A percentile compares a stretch with the other conserved stretches of the same genome.
These are phyloP conservation scores for Lepidocolaptes lacrymiger DNA, from an alignment of 2,797 vertebrate genomes.

Conservation along the genomic window DNA sequence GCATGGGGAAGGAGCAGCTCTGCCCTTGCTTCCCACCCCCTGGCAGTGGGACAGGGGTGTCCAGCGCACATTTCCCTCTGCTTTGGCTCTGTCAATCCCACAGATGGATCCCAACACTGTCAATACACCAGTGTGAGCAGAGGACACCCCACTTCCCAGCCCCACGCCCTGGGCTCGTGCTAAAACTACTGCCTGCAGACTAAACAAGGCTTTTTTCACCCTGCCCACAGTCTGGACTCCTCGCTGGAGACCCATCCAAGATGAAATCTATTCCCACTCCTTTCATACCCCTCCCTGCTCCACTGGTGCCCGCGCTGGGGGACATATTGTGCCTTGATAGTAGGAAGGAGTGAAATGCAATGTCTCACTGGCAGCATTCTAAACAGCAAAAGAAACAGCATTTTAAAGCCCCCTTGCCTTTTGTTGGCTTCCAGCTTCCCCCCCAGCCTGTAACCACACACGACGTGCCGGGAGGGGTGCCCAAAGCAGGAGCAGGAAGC, in stretches of 20 bases:
- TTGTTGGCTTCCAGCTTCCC: not conserved
- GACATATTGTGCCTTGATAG: not conserved
- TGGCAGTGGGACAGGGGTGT: not conserved
- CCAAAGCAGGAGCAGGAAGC: slow-evolving; percentile 32
- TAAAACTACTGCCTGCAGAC: not conserved
- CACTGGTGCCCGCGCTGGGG: too few species aligned
- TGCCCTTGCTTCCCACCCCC: not conserved
- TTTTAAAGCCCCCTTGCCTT: slow-evolving; percentile 15
- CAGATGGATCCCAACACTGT: not conserved
- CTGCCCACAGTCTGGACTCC: not conserved
- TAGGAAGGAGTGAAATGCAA: not conserved
- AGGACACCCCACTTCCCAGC: not conserved
- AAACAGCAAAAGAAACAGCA: not conserved
- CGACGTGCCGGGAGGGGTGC: not conserved
- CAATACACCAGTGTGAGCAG: not conserved
- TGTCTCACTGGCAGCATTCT: not conserved
- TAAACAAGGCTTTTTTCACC: not conserved
- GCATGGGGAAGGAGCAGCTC: not conserved
- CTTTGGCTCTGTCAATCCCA: not conserved
- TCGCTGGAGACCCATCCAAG: not conserved
- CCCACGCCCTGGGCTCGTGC: not conserved
- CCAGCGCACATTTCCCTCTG: not conserved
- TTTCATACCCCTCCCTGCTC: not conserved
- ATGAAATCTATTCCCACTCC: not conserved
- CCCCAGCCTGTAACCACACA: not conserved